Evolutionary conservation across 2,888 invertebrate genomes (phyloP).

Genomic region (Orthonychiurus folsomi): DNA sequence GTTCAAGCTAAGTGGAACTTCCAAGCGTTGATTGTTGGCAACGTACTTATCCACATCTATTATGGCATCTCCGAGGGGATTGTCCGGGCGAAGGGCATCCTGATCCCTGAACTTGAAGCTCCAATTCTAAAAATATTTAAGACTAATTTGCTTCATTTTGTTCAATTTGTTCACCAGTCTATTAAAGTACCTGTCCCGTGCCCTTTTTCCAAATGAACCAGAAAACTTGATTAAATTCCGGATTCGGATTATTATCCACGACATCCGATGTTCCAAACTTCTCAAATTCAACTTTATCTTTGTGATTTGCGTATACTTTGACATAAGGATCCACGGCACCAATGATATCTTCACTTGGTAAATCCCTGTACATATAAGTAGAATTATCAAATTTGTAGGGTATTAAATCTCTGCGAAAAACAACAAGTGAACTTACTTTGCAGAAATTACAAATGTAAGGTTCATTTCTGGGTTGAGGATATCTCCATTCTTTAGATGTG

Average conservation of each 20-base stretch:
- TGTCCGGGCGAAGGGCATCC: constrained; percentile 29
- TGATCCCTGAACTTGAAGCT: constrained; percentile 32
- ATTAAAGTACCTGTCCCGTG: constrained; percentile 11
- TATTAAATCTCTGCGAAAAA: neutral
- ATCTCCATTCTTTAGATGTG: too few relatives aligned
- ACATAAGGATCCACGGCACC: neutral
- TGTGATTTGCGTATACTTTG: neutral
- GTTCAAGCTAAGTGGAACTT: neutral
- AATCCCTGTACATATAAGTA: neutral
- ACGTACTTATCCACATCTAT: constrained; percentile 16
- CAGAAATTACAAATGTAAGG: neutral
- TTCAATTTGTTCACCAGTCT: neutral
- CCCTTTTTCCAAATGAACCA: constrained; percentile 33
- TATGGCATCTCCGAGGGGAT: constrained; percentile 32
- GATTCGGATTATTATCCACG: constrained; percentile 22
- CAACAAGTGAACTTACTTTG: neutral
- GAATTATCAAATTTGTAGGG: neutral
- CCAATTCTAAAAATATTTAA: constrained; percentile 26
- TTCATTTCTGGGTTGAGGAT: neutral
- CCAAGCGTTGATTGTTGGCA: neutral
- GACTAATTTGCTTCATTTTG: neutral
- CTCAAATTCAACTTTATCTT: neutral
- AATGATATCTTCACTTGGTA: neutral
- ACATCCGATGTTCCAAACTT: neutral
- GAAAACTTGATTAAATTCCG: constrained; percentile 34